These are phyloP conservation scores for Rosalia funebris DNA, from an alignment of 2,888 invertebrate species.

Conservation along the genomic window DNA sequence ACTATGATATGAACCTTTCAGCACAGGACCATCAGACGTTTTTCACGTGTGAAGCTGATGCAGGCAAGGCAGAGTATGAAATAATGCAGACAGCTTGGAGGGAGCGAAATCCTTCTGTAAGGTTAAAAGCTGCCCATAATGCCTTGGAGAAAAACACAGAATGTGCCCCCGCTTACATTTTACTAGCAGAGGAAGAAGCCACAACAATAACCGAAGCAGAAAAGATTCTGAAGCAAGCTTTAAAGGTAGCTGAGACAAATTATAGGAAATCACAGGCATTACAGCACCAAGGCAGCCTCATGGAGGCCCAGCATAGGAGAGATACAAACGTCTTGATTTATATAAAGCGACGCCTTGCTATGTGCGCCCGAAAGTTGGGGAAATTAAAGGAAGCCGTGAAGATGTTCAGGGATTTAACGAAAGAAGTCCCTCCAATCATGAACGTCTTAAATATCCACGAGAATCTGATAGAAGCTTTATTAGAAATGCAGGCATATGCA, in stretches of 20 bases:
- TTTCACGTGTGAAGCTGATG: constrained; percentile 91
- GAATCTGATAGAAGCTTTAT: constrained; percentile 92
- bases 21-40: constrained; percentile 99
- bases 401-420: constrained; percentile 95
- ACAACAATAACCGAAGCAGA: constrained; percentile 91
- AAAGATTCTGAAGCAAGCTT: constrained; percentile 82
- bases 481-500: constrained; percentile 96
- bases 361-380: constrained; percentile 95
- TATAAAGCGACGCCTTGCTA: constrained; percentile 92
- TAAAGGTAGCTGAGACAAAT: constrained; percentile 81
- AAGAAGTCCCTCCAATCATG: constrained; percentile 95
- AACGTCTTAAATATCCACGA: constrained; percentile 94
- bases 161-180: constrained; percentile 93
- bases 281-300: constrained; percentile 77
- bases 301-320: constrained; percentile 83
- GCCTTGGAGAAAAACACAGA: constrained; percentile 89
- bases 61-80: constrained; percentile 88
- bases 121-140: constrained; percentile 90
- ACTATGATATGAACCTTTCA: constrained; percentile 98
- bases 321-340: constrained; percentile 95
- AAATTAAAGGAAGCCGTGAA: constrained; percentile 95
- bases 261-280: constrained; percentile 82
- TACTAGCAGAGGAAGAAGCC: constrained; percentile 96
- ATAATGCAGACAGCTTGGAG: constrained; percentile 97
- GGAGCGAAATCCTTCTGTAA: constrained; percentile 89